Percentiles rank a stretch among this genome's conserved stretches.
Evolutionary conservation across 2,888 invertebrate species (phyloP).

Genomic region (Petrophora chlorosata): DNA sequence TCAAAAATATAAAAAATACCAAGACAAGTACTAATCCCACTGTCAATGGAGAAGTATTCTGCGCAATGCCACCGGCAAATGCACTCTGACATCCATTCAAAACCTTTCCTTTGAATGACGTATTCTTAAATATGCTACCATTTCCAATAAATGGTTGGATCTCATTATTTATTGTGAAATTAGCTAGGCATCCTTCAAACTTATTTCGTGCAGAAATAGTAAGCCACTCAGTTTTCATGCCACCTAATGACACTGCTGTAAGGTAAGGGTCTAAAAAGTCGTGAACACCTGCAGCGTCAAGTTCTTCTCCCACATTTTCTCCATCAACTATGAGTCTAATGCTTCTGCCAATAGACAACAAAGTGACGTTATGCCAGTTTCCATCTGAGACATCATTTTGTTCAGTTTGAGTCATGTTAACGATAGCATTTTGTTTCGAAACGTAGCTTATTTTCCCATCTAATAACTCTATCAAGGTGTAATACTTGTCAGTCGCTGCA

Average conservation of each 20-base stretch:
- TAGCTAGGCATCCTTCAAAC: constrained; percentile 95
- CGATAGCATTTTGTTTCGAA: constrained; percentile 89
- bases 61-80: constrained; percentile 89
- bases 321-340: constrained; percentile 89
- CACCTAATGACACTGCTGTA: constrained; percentile 91
- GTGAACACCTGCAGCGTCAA: constrained; percentile 93
- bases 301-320: constrained; percentile 90
- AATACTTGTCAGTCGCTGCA: constrained; percentile 94
- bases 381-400: constrained; percentile 89
- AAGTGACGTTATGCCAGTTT: constrained; percentile 93
- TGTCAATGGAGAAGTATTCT: constrained; percentile 93
- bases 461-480: constrained; percentile 90
- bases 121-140: constrained; percentile 91
- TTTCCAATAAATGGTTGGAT: constrained; percentile 95
- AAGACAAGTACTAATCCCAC: constrained; percentile 97
- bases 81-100: constrained; percentile 89
- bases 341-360: constrained; percentile 88
- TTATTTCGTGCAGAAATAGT: constrained; percentile 82
- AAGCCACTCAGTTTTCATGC: constrained; percentile 86
- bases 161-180: constrained; percentile 94
- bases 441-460: constrained; percentile 91
- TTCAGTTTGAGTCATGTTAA: constrained; percentile 91
- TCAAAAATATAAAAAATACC: constrained; percentile 95
- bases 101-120: constrained; percentile 88
- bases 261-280: constrained; percentile 96